phyloP scores from a whole-genome alignment of 2,113 vertebrate genomes.

The Triplophysa rosa region DNA sequence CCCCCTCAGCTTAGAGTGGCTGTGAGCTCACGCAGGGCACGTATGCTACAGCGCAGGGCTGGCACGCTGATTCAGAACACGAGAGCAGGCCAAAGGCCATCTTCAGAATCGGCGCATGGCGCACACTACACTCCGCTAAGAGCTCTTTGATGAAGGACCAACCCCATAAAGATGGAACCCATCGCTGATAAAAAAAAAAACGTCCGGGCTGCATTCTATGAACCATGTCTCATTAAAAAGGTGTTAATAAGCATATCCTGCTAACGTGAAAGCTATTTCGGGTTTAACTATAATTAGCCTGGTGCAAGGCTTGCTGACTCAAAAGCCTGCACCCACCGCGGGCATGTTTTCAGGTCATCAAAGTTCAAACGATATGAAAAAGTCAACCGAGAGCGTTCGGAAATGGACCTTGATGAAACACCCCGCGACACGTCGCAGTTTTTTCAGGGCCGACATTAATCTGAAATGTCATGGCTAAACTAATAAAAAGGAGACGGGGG shows the following conservation, averaged over 20 bases:
- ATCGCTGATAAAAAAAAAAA: not conserved
- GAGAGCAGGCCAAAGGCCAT: slow-evolving; percentile 10
- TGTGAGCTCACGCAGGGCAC: not conserved
- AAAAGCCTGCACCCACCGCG: slow-evolving; percentile 23
- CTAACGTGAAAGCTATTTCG: slow-evolving; percentile 27
- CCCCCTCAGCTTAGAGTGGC: slow-evolving; percentile 35
- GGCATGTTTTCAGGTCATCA: slow-evolving; percentile 28
- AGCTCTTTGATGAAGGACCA: slow-evolving; percentile 27
- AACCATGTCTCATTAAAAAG: slow-evolving; percentile 23
- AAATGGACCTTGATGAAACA: slow-evolving; percentile 23
- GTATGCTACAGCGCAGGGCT: slow-evolving; percentile 30
- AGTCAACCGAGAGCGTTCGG: slow-evolving; percentile 12
- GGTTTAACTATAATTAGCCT: slow-evolving; percentile 39
- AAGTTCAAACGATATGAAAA: slow-evolving; percentile 26
- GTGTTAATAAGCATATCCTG: slow-evolving; percentile 15
- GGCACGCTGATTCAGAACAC: slow-evolving; percentile 3
- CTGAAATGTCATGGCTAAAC: slow-evolving; percentile 60
- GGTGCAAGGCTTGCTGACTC: not conserved
- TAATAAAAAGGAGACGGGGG: slow-evolving; percentile 59
- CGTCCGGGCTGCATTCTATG: not conserved
- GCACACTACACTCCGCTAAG: slow-evolving; percentile 1
- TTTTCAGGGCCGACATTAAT: slow-evolving; percentile 63
- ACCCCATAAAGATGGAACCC: not conserved
- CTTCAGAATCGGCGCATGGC: slow-evolving; percentile 7
- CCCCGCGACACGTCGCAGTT: slow-evolving; percentile 51